These are phyloP conservation scores for Brachionus angularis DNA, from an alignment of 1,140 invertebrate species.

Conservation along the genomic window DNA sequence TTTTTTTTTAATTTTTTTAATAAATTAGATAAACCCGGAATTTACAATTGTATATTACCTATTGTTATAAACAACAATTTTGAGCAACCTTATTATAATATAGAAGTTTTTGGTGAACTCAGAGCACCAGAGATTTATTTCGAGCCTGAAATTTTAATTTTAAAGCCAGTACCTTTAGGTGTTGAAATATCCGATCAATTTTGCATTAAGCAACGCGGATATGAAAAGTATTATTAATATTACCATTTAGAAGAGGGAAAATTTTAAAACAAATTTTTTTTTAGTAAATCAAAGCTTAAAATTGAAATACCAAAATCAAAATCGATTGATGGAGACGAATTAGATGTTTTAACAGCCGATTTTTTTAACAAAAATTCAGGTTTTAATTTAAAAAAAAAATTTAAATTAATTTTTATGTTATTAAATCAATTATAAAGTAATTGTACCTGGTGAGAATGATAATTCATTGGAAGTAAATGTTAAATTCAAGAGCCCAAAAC, in stretches of 20 bases:
- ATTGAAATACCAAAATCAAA: neutral
- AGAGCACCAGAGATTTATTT: slow-evolving; percentile 53
- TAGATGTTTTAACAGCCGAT: neutral
- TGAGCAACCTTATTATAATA: slow-evolving; percentile 53
- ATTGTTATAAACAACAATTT: slow-evolving; percentile 51
- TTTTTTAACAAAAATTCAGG: slow-evolving; percentile 43
- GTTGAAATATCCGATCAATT: slow-evolving; percentile 52
- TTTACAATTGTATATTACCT: slow-evolving; percentile 50
- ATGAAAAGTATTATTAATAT: slow-evolving; percentile 49
- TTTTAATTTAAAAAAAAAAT: neutral
- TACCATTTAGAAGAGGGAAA: neutral
- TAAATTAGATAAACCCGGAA: slow-evolving; percentile 49
- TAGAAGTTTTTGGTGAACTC: slow-evolving; percentile 51
- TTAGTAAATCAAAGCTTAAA: slow-evolving; percentile 48
- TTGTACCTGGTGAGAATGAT: neutral
- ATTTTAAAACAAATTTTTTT: neutral
- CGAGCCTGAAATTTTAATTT: slow-evolving; percentile 52
- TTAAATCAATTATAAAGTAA: slow-evolving; percentile 44
- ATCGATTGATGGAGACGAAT: neutral
- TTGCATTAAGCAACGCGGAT: slow-evolving; percentile 51
- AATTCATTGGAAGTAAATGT: slow-evolving; percentile 46
- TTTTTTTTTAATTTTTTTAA: neutral
- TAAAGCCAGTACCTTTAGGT: slow-evolving; percentile 54
- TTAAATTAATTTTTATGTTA: slow-evolving; percentile 45
- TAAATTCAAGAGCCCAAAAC: slow-evolving; percentile 50